phyloP scores from a whole-genome alignment of 2,113 vertebrate genomes.

The Excalfactoria chinensis region DNA sequence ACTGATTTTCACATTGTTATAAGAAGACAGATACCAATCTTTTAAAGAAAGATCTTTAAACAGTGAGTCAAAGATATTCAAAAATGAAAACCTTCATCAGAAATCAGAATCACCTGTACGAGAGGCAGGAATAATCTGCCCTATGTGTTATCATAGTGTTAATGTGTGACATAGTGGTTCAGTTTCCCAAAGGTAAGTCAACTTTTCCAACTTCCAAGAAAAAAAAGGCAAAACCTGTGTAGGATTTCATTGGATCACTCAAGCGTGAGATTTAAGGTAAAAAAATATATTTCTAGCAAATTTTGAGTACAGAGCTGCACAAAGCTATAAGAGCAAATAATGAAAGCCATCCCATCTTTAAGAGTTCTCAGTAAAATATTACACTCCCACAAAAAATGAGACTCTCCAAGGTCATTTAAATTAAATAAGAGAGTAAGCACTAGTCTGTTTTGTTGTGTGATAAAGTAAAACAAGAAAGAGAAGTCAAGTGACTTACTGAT shows the following conservation, averaged over 20 bases:
- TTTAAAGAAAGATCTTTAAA: constrained; percentile 13
- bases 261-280: background rate
- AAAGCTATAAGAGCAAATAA: background rate
- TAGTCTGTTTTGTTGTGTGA: background rate
- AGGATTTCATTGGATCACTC: background rate
- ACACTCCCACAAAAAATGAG: background rate
- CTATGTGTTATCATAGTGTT: background rate
- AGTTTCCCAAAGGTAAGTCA: background rate
- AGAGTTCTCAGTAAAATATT: background rate
- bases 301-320: background rate
- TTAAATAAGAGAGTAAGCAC: background rate
- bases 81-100: background rate
- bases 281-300: background rate
- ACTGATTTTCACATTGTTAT: constrained; percentile 3
- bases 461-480: background rate
- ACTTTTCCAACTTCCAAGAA: background rate
- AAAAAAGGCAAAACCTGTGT: background rate
- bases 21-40: background rate
- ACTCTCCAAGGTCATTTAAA: background rate
- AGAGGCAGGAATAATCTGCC: background rate
- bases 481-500: background rate
- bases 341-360: background rate
- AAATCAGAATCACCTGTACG: background rate
- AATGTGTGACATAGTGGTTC: background rate
- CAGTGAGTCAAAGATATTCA: background rate